Base-by-base conservation (phyloP, 2,113 vertebrate genomes). In the Sinocyclocheilus grahami region DNA sequence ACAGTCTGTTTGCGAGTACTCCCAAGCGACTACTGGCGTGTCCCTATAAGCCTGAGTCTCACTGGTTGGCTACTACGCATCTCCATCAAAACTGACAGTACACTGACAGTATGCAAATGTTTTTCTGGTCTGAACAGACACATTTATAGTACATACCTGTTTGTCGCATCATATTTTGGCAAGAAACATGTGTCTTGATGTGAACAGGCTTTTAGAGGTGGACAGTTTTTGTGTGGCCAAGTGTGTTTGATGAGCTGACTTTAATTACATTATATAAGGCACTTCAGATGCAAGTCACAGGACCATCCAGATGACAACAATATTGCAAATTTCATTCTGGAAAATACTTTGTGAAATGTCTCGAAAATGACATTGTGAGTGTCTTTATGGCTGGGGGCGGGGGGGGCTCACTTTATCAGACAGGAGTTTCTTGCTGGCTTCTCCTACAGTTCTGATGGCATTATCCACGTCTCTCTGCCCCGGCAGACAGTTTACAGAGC, bases 391-490 rank as follows among this genome's bases (percentile, higher is more conserved):
- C 63, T 22, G 6, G 0, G 6, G 0, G 27, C 46, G 75, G 37
- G 27, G 51, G 27, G 51, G 75, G 37, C 96, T 95, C 82, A 98
- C 97, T 85, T 96, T 97, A 83, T 96, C 94, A 0, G 95, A 90
- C 0, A 99, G 94, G 4, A 99, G 97, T 20, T 92, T 95, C 93
- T 98, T 99, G 95, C 98, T 99, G 92, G 97, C 96, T 85, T 99
- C 98, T 82, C 97, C 97, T 60, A 99, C 96, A 5, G 95, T 94
- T 86, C 96, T 95, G 69, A 99, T 96, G 87, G 98, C 98, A 27
- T 98, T 97, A 1, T 99, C 98, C 89, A 99, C 97, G 0, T 99
- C 98, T 85, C 97, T 95, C 91, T 99, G 98, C 4, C 98, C 98
- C 0, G 98, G 98, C 39, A 99, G 95, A 92, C 97, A 98, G 95